phyloP scores from a whole-genome alignment of 2,113 vertebrate species.

The Microcebus ravelobensis region DNA sequence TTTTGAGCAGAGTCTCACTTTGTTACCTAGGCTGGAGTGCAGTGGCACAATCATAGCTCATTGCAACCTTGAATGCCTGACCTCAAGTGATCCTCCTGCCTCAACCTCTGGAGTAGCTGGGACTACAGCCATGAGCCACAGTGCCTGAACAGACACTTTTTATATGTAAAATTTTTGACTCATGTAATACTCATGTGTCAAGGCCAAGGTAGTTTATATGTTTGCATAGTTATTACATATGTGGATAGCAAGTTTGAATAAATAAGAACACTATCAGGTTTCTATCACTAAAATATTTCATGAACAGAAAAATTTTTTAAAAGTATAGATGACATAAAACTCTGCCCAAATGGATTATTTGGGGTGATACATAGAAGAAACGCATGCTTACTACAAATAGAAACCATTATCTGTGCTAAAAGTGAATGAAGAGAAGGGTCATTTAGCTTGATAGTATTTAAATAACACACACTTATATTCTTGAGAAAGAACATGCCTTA shows the following conservation, averaged over 20 bases:
- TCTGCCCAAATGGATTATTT: not conserved
- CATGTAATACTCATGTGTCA: not conserved
- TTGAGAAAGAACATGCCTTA: not conserved
- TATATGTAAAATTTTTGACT: not conserved
- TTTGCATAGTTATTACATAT: not conserved
- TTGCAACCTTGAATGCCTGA: too few species aligned
- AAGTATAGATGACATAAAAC: not conserved
- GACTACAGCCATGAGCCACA: too few species aligned
- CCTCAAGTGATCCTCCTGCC: too few species aligned
- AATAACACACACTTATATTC: not conserved
- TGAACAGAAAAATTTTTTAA: not conserved
- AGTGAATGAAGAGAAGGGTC: not conserved
- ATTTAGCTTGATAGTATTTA: constrained; percentile 28
- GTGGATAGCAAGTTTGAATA: not conserved
- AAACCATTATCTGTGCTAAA: not conserved
- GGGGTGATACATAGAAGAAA: not conserved
- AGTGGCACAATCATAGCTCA: too few species aligned
- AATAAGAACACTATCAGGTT: not conserved
- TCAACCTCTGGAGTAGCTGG: too few species aligned
- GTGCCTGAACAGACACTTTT: too few species aligned
- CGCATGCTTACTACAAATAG: not conserved
- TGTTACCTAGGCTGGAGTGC: too few species aligned
- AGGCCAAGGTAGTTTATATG: not conserved
- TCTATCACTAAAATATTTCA: not conserved
- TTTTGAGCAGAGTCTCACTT: not conserved